Evolutionary conservation across 2,888 invertebrate genomes (phyloP), one percentile per base, ranked within the genome.

Genomic region (Podotricha telesiphe): DNA sequence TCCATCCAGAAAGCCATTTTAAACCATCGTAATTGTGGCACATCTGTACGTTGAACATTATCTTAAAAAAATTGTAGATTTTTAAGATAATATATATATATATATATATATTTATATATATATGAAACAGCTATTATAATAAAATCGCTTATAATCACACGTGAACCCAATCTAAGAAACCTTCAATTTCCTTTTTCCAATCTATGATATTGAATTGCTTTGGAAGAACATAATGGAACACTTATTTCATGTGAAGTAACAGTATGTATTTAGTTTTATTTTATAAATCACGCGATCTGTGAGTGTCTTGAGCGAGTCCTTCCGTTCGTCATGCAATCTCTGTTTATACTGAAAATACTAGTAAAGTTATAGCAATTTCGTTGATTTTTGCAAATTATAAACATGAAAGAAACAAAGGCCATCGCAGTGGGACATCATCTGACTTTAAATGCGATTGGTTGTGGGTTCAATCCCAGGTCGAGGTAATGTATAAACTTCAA

Each of bases 101-200:
- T n/a, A n/a, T n/a, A n/a, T n/a, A n/a, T n/a, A n/a, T n/a, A n/a
- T n/a, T n/a, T n/a, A n/a, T n/a, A n/a, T n/a, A 28, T 28, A 28
- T 4, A 28, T 28, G 28, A 42, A 42, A 42, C 13, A 42, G 17
- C 8, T 17, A 37, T 37, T 34, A 11, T 15, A 59, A 42, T n/a
- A 19, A 48, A 59, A 48, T 10, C 73, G 74, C 72, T 63, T 1
- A 2, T 17, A 70, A 20, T 59, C 19, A 1, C 15, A 22, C 67
- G 61, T 6, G 40, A 58, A 59, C 51, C 8, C 51, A 22, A 45
- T 13, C 19, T 73, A 65, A 77, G 81, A 83, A 55, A 83, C 87
- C 86, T 86, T 89, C 90, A 87, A 89, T 90, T 90, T 90, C 89
- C 90, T 88, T 82, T 86, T 82, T 82, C 85, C 82, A 86, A 84